Evolutionary conservation across 2,797 vertebrate genomes (phyloP), one percentile per base, ranked within the genome.

Genomic region (Semotilus atromaculatus): DNA sequence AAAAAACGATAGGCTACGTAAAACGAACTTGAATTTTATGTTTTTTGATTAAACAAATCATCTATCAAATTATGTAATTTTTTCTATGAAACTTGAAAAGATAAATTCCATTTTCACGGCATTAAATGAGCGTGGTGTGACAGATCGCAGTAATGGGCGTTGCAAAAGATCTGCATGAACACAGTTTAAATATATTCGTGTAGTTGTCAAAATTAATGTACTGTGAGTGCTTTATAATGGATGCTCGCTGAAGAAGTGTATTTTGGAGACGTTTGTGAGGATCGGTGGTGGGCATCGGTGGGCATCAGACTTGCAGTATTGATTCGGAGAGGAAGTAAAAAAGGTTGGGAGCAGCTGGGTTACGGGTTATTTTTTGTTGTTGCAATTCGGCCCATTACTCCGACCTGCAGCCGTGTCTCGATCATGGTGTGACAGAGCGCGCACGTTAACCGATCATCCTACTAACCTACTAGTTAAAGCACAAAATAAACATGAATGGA

Each of bases 11-110:
- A 58, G 62, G 45, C 45, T 16, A 48, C 45, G 75, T 18, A 43
- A 77, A 78, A 43, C 9, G 2, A 62, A 78, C n/a, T 43, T 62
- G n/a, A 78, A 78, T 78, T 62, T 29, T n/a, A 21, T 38, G 19
- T 36, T 21, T 77, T 77, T 21, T 60, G 36, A 62, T 43, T 19
- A 38, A 78, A 29, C 55, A 21, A 78, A 23, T 55, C 14, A 23
- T 53, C 34, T 75, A 34, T 38, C 14, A 64, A 64, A 64, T 18
- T 3, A 64, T 64, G 62, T 31, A 18, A 0, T 16, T 23, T 76
- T 58, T 58, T 58, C 16, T 36, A 58, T 34, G 29, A 53, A 23
- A 58, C 31, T 34, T 74, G 5, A 74, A 51, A 34, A 8, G 7
- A 26, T 74, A 51, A 13, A 21, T 74, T 31, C 1, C 0, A 3